A percentile compares a stretch with the other conserved stretches of the same genome.
phyloP scores from a whole-genome alignment of 1,140 invertebrate species.

The Gryon sp. region DNA sequence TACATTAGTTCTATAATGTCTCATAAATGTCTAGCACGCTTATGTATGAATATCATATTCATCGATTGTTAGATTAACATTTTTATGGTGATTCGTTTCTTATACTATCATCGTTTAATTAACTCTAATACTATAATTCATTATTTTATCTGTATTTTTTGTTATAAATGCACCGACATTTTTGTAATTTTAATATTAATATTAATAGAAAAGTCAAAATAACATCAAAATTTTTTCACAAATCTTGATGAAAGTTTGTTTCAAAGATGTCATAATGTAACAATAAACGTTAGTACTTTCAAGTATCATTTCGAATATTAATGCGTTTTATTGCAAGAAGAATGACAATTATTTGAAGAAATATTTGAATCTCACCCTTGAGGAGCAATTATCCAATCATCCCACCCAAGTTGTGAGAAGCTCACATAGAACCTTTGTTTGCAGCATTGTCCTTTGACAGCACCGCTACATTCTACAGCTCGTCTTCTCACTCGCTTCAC shows the following conservation, averaged over 20 bases:
- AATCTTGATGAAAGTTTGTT: no score
- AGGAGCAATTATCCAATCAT: conserved; percentile 96
- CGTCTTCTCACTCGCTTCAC: conserved; percentile 86
- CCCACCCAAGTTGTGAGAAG: conserved; percentile 94
- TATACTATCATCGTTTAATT: no score
- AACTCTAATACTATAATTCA: no score
- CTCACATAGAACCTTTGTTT: conserved; percentile 94
- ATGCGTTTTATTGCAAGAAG: no score
- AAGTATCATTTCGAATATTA: no score
- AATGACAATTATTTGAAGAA: neutral
- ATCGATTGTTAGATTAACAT: conserved; percentile 18
- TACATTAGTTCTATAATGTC: conserved; percentile 66
- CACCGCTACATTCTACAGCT: conserved; percentile 89
- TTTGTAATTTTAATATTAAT: no score
- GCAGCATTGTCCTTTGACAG: conserved; percentile 90
- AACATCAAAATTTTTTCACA: no score
- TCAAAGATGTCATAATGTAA: no score
- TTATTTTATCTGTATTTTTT: no score
- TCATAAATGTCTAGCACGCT: conserved; percentile 60
- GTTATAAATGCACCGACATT: no score
- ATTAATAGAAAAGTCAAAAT: no score
- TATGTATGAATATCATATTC: conserved; percentile 6
- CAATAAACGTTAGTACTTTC: no score
- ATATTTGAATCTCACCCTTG: conserved; percentile 78
- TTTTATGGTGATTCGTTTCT: neutral